These are phyloP conservation scores for Imbricaverruca yamaguchii DNA, from an alignment of 2,888 invertebrate genomes.

Conservation along the genomic window DNA sequence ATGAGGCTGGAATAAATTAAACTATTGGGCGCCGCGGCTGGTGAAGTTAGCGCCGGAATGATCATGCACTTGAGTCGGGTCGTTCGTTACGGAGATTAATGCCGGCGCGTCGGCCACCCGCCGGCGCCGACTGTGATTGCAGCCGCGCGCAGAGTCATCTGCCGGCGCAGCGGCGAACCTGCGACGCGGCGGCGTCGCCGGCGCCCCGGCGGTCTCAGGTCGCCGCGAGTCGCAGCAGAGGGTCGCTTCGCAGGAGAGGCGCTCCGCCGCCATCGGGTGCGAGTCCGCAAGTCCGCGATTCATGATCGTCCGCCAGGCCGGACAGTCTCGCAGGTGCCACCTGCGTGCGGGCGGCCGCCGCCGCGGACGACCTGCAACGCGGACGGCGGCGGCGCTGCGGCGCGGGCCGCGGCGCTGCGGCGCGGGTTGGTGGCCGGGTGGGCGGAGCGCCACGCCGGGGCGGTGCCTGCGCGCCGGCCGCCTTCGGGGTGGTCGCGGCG, in stretches of 20 bases:
- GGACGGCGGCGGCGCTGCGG: background rate
- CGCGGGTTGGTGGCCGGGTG: background rate
- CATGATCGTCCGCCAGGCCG: background rate
- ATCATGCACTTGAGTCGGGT: slow-evolving; percentile 14
- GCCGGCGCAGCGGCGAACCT: background rate
- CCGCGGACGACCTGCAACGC: background rate
- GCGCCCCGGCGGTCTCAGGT: background rate
- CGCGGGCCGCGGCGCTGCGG: background rate
- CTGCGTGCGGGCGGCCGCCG: background rate
- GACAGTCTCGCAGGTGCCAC: background rate
- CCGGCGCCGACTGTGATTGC: background rate
- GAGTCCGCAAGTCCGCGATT: too few species aligned
- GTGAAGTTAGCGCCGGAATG: slow-evolving; percentile 17
- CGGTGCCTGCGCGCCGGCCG: slow-evolving; percentile 6
- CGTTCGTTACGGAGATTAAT: slow-evolving; percentile 16
- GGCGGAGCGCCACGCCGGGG: slow-evolving; percentile 11
- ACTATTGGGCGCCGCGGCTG: background rate
- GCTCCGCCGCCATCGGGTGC: too few species aligned
- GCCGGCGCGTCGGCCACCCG: background rate
- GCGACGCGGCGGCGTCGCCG: background rate
- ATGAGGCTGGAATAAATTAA: slow-evolving; percentile 16
- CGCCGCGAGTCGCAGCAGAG: background rate
- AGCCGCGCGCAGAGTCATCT: background rate
- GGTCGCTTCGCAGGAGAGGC: background rate
- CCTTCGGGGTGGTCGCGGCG: background rate